A percentile compares a stretch with the other conserved stretches of the same genome.
phyloP scores from a whole-genome alignment of 2,888 invertebrate genomes.

The Limulus polyphemus region DNA sequence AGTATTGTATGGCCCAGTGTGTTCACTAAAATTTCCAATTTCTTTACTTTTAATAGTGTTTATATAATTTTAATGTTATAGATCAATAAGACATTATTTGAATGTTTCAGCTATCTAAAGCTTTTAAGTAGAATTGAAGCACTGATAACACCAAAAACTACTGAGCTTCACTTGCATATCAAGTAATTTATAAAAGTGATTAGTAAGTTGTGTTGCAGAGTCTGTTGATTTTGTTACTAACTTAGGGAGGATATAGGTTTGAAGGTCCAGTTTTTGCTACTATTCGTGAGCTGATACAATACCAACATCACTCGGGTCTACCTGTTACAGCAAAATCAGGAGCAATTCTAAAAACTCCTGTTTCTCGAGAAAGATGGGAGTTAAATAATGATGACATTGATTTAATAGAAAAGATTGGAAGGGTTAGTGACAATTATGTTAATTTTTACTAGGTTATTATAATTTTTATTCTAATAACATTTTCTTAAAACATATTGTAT shows the following conservation, averaged over 20 bases:
- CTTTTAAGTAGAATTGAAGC: no score
- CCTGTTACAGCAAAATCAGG: conserved; percentile 87
- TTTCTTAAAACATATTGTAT: not conserved
- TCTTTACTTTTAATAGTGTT: no score
- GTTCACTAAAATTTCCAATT: no score
- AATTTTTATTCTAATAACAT: no score
- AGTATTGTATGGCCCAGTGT: no score
- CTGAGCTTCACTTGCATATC: no score
- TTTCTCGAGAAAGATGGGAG: conserved; percentile 85
- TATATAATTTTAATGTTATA: no score
- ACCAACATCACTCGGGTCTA: conserved; percentile 70
- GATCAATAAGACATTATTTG: no score
- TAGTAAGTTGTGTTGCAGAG: not conserved
- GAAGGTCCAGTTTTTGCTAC: conserved; percentile 89
- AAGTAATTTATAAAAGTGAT: not conserved
- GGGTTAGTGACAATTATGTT: conserved; percentile 47
- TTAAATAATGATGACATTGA: conserved; percentile 89
- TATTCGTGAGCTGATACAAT: conserved; percentile 76
- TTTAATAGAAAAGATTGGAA: conserved; percentile 80
- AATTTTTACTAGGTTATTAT: not conserved
- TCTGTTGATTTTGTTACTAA: not conserved
- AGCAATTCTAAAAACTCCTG: conserved; percentile 70
- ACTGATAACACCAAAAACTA: no score
- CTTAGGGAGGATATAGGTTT: conserved; percentile 75
- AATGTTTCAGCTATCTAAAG: no score